phyloP scores from a whole-genome alignment of 2,888 invertebrate species.

The Rhopalosiphum nymphaeae region DNA sequence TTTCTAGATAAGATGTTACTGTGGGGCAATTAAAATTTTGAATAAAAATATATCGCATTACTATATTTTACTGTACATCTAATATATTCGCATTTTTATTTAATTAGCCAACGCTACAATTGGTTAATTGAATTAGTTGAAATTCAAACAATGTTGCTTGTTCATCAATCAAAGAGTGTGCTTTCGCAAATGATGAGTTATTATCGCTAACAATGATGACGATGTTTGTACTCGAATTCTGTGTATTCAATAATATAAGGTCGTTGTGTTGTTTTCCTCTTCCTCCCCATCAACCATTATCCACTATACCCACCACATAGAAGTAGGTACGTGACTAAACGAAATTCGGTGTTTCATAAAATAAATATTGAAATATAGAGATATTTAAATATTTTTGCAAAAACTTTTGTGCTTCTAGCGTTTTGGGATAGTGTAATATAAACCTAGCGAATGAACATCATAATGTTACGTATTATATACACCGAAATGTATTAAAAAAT shows the following conservation, averaged over 20 bases:
- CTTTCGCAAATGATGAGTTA: conserved; percentile 7
- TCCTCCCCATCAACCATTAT: background rate
- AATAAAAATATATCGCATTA: background rate
- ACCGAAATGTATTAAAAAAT: background rate
- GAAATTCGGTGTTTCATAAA: background rate
- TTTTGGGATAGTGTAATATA: background rate
- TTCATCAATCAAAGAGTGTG: conserved; percentile 19
- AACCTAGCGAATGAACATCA: background rate
- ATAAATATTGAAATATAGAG: background rate
- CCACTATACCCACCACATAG: background rate
- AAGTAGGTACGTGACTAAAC: background rate
- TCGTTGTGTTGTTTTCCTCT: background rate
- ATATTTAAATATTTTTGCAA: conserved; percentile 16
- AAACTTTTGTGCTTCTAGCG: conserved; percentile 1
- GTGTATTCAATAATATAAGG: background rate
- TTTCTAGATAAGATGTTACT: background rate
- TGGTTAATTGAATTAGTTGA: conserved; percentile 18
- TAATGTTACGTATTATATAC: background rate
- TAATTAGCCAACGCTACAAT: background rate
- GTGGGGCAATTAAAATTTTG: conserved; percentile 5
- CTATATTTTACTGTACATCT: background rate
- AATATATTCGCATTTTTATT: conserved; percentile 27
- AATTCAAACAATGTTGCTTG: conserved; percentile 9
- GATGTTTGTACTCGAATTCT: conserved; percentile 1
- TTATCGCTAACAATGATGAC: conserved; percentile 25